These are phyloP conservation scores for pig (Sus scrofa) DNA, from an alignment of 2,113 vertebrate species.

Conservation along the genomic window DNA sequence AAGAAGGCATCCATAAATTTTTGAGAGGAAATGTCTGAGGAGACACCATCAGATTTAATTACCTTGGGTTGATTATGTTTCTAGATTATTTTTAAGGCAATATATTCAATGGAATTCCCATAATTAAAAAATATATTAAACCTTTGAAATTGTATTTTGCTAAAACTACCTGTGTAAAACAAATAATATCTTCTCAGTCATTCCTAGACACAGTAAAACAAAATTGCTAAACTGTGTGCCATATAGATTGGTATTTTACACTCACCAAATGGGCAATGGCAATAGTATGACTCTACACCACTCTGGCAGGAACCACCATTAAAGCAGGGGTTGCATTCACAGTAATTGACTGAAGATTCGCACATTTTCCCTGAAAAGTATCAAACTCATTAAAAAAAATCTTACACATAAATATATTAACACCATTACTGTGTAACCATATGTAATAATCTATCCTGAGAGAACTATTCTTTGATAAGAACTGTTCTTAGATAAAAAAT, in stretches of 20 bases:
- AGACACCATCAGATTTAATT: constrained; percentile 4
- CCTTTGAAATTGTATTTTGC: constrained; percentile 14
- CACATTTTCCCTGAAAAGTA: constrained; percentile 94
- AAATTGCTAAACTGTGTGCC: neutral
- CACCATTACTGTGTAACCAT: neutral
- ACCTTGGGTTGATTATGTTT: neutral
- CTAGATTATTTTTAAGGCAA: neutral
- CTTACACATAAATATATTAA: neutral
- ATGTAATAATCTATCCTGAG: neutral
- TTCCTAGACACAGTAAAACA: neutral
- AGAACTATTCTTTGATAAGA: neutral
- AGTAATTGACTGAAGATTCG: constrained; percentile 97
- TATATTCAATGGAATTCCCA: constrained; percentile 8
- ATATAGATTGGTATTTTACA: constrained; percentile 63
- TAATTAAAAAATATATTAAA: constrained; percentile 7
- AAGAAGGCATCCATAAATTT: neutral
- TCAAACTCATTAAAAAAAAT: neutral
- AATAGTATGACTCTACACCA: constrained; percentile 95
- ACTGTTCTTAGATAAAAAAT: neutral
- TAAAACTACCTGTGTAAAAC: neutral
- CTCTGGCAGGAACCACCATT: constrained; percentile 98
- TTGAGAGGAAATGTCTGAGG: neutral
- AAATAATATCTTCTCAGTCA: neutral
- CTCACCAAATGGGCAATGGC: constrained; percentile 99
- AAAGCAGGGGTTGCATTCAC: constrained; percentile 99